These are phyloP conservation scores for Calameuta idolon DNA, from an alignment of 2,888 invertebrate genomes.

Conservation along the genomic window DNA sequence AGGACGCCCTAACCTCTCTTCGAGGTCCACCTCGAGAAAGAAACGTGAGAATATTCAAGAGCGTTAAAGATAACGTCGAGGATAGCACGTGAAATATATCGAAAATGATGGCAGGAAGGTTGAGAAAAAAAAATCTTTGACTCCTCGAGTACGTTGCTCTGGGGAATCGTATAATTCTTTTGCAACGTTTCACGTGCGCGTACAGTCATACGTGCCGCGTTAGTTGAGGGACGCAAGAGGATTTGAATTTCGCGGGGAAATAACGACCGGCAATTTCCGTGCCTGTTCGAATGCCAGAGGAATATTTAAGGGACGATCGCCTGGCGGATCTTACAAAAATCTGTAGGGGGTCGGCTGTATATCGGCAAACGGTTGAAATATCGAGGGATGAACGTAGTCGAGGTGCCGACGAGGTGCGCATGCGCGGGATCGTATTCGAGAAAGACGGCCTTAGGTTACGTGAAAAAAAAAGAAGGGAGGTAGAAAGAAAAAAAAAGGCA, in stretches of 20 bases:
- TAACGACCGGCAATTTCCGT: too few relatives aligned
- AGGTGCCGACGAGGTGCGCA: not conserved
- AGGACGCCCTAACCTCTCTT: not conserved
- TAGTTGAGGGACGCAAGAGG: too few relatives aligned
- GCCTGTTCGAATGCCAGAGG: too few relatives aligned
- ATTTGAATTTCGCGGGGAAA: too few relatives aligned
- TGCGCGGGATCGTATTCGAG: not conserved
- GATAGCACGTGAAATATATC: not conserved
- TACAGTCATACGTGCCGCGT: too few relatives aligned
- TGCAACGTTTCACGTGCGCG: too few relatives aligned
- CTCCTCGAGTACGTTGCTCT: too few relatives aligned
- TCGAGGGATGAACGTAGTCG: not conserved
- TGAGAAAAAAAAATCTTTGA: not conserved
- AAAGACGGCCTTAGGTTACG: not conserved
- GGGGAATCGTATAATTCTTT: too few relatives aligned
- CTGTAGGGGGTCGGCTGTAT: too few relatives aligned
- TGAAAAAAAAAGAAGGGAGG: not conserved
- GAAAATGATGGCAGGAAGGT: not conserved
- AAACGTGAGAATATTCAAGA: not conserved
- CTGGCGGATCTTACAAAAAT: too few relatives aligned
- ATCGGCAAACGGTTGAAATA: not conserved
- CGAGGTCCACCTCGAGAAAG: not conserved
- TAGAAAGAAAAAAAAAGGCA: slow-evolving; percentile 11
- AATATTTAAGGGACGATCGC: not conserved
- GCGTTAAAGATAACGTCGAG: not conserved